A percentile compares a stretch with the other conserved stretches of the same genome.
These are phyloP conservation scores for Leptopilina drosophilae DNA, from an alignment of 2,888 invertebrate species.

Conservation along the genomic window DNA sequence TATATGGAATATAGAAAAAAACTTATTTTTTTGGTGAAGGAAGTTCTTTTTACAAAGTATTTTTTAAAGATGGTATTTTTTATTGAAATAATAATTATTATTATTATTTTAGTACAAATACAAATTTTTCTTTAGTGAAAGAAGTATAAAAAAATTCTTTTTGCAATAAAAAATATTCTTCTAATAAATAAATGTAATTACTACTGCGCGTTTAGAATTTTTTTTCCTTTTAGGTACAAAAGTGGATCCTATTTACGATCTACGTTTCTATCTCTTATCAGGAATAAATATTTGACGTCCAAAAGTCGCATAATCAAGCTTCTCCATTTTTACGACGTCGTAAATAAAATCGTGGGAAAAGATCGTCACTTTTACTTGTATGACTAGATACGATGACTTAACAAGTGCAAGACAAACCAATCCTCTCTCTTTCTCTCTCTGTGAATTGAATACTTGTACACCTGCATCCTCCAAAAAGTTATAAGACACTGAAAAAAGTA, in stretches of 20 bases:
- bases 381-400: conserved; percentile 15
- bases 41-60: no score
- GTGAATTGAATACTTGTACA: conserved; percentile 10
- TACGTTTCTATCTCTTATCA: conserved; percentile 66
- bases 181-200: background rate
- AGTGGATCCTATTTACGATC: conserved; percentile 61
- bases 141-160: background rate
- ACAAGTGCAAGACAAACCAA: conserved; percentile 23
- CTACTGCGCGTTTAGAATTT: conserved; percentile 49
- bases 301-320: conserved; percentile 62
- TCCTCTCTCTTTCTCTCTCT: background rate
- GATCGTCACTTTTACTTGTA: conserved; percentile 44
- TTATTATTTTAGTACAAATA: no score
- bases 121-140: background rate
- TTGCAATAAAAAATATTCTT: background rate
- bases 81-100: no score
- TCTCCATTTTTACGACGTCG: conserved; percentile 64
- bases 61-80: no score
- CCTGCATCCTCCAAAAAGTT: background rate
- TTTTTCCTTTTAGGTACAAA: conserved; percentile 45
- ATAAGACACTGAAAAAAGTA: background rate
- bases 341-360: conserved; percentile 64
- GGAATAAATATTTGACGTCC: conserved; percentile 66
- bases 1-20: no score
- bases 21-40: no score